These are phyloP conservation scores for Tetraodon nigroviridis DNA, from an alignment of 2,113 vertebrate species.

Conservation along the genomic window DNA sequence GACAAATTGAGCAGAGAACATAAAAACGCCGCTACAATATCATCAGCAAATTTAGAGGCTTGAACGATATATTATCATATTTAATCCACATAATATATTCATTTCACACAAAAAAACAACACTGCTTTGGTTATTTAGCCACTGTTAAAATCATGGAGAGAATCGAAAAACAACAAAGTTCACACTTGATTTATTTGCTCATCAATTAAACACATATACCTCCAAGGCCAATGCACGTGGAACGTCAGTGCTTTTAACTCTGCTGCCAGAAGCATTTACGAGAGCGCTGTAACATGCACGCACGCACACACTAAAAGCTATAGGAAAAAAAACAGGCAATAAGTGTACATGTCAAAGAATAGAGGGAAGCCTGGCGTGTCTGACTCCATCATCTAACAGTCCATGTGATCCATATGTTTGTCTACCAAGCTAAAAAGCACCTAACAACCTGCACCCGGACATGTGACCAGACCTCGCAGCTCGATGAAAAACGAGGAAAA, in stretches of 20 bases:
- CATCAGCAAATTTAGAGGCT: neutral
- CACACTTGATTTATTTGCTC: slow-evolving; percentile 53
- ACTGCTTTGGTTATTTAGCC: slow-evolving; percentile 24
- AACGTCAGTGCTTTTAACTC: slow-evolving; percentile 23
- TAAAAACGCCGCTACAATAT: neutral
- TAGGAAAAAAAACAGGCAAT: slow-evolving; percentile 24
- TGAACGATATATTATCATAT: slow-evolving; percentile 10
- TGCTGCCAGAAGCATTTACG: slow-evolving; percentile 31
- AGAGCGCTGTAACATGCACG: neutral
- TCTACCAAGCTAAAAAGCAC: neutral
- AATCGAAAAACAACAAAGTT: slow-evolving; percentile 49
- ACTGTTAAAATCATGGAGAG: slow-evolving; percentile 12
- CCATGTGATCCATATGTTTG: neutral
- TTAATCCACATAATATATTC: slow-evolving; percentile 1
- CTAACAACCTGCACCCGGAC: neutral
- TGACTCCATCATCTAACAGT: neutral
- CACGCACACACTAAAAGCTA: slow-evolving; percentile 4
- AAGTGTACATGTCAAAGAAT: slow-evolving; percentile 25
- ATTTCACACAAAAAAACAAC: slow-evolving; percentile 13
- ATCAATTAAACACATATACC: slow-evolving; percentile 60
- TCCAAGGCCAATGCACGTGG: slow-evolving; percentile 26
- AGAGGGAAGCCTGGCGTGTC: slow-evolving; percentile 1
- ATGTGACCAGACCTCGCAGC: neutral
- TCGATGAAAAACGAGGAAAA: neutral
- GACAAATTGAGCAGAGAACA: neutral